These are phyloP conservation scores for Ophion costatus DNA, from an alignment of 2,888 invertebrate species.

Conservation along the genomic window DNA sequence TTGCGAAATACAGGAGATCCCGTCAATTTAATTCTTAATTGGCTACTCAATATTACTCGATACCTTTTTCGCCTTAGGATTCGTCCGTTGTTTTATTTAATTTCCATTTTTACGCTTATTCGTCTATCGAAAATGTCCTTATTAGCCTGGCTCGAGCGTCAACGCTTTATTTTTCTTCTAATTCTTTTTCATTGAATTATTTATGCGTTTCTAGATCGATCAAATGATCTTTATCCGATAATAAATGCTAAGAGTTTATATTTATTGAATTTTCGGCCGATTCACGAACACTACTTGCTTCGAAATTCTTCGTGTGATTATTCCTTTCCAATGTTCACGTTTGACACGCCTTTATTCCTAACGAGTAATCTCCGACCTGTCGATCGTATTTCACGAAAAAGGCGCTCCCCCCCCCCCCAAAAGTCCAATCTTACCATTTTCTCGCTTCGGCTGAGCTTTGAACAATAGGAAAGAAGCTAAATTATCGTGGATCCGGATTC, in stretches of 20 bases:
- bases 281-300: slow-evolving; percentile 79
- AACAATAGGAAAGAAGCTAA: slow-evolving; percentile 27
- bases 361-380: slow-evolving; percentile 30
- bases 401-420: not conserved
- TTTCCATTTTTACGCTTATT: slow-evolving; percentile 11
- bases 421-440: slow-evolving; percentile 25
- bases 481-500: slow-evolving; percentile 20
- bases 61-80: slow-evolving; percentile 23
- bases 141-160: not conserved
- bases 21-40: slow-evolving; percentile 57
- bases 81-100: slow-evolving; percentile 44
- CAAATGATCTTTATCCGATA: slow-evolving; percentile 43
- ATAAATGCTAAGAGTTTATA: slow-evolving; percentile 66
- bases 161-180: not conserved
- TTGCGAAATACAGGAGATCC: slow-evolving; percentile 66
- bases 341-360: slow-evolving; percentile 36
- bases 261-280: slow-evolving; percentile 72
- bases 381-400: slow-evolving; percentile 40
- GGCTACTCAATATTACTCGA: slow-evolving; percentile 50
- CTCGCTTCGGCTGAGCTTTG: slow-evolving; percentile 5
- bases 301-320: slow-evolving; percentile 61
- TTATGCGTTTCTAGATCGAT: slow-evolving; percentile 26
- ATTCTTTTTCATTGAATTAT: slow-evolving; percentile 14
- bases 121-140: not conserved
- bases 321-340: slow-evolving; percentile 33